phyloP scores from a whole-genome alignment of 2,797 vertebrate genomes.

The Lacerta bilineata region DNA sequence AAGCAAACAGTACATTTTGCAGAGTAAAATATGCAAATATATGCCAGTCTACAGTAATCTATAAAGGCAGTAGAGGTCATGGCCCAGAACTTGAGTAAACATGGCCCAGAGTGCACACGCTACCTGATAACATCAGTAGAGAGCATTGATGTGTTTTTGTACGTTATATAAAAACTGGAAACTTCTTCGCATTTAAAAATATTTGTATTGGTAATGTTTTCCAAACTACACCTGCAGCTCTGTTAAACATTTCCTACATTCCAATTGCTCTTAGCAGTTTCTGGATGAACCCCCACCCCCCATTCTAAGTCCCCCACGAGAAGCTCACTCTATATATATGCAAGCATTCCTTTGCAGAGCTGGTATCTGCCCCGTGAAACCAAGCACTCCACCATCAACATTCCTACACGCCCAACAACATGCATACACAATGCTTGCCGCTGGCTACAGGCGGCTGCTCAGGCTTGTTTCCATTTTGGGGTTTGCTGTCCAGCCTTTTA shows the following conservation, averaged over 20 bases:
- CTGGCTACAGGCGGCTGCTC: slow-evolving; percentile 16
- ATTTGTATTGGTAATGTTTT: background rate
- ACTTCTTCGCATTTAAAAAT: background rate
- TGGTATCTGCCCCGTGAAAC: slow-evolving; percentile 48
- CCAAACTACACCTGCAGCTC: background rate
- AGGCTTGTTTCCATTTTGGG: slow-evolving; percentile 39
- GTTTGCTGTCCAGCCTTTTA: slow-evolving; percentile 25
- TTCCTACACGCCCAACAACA: slow-evolving; percentile 50
- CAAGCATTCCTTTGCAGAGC: slow-evolving; percentile 23
- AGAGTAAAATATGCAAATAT: background rate
- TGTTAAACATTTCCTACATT: slow-evolving; percentile 14
- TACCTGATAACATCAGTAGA: background rate
- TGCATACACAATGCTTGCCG: slow-evolving; percentile 36
- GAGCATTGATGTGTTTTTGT: background rate
- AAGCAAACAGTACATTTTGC: background rate
- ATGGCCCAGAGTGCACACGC: background rate
- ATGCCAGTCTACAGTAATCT: background rate
- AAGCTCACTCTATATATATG: background rate
- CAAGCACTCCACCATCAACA: slow-evolving; percentile 36
- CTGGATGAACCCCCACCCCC: background rate
- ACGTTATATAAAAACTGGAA: background rate
- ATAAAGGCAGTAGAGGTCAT: background rate
- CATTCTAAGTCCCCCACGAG: background rate
- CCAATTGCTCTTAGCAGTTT: slow-evolving; percentile 5
- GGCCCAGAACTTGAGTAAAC: background rate